These are phyloP conservation scores for Drosophila borborema DNA, from an alignment of 2,888 invertebrate species.

Conservation along the genomic window DNA sequence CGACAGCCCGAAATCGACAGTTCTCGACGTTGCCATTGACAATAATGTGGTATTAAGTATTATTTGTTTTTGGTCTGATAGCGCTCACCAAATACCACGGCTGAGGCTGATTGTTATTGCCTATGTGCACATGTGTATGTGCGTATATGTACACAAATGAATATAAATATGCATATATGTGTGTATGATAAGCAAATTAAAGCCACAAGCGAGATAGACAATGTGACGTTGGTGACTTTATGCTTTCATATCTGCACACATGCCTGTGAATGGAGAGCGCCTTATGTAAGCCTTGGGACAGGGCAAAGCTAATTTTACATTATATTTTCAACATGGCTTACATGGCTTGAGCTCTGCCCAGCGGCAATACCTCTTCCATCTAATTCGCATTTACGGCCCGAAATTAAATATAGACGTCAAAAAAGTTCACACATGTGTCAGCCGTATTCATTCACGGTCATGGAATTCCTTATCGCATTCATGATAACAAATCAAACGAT, in stretches of 20 bases:
- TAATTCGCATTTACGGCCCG: background rate
- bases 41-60: slow-evolving; percentile 77
- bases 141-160: background rate
- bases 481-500: slow-evolving; percentile 62
- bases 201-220: slow-evolving; percentile 71
- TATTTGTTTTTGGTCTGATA: slow-evolving; percentile 75
- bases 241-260: background rate
- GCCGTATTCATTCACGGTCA: slow-evolving; percentile 33
- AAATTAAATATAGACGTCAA: background rate
- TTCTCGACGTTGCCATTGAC: slow-evolving; percentile 60
- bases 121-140: slow-evolving; percentile 8
- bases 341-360: background rate
- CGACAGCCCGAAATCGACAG: slow-evolving; percentile 47
- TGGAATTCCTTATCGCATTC: slow-evolving; percentile 58
- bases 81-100: slow-evolving; percentile 44
- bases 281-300: slow-evolving; percentile 25
- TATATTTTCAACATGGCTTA: background rate
- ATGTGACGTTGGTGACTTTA: slow-evolving; percentile 52
- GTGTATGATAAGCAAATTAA: slow-evolving; percentile 75
- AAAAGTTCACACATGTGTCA: background rate
- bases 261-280: background rate
- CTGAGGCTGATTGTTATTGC: slow-evolving; percentile 56
- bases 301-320: background rate
- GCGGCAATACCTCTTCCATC: background rate
- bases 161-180: slow-evolving; percentile 15